A percentile compares a stretch with the other conserved stretches of the same genome.
Evolutionary conservation across 2,797 vertebrate species (phyloP).

Genomic region (Hydrophis major): DNA sequence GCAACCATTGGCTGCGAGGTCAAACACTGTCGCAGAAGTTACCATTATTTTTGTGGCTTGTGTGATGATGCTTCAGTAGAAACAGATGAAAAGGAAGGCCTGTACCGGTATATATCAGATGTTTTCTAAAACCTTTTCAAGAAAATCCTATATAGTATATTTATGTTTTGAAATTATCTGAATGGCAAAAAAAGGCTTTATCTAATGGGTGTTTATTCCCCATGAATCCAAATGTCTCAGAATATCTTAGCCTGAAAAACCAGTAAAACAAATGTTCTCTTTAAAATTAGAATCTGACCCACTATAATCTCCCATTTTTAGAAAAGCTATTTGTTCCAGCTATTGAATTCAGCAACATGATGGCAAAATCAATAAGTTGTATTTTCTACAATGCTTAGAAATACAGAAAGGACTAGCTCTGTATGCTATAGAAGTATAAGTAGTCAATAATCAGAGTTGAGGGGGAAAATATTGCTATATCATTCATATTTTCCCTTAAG

Average conservation of each 20-base stretch:
- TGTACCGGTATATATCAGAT: conserved; percentile 63
- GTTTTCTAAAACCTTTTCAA: neutral
- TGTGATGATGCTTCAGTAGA: conserved; percentile 53
- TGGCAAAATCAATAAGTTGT: neutral
- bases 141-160: neutral
- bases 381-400: neutral
- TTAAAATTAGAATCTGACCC: no score
- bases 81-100: conserved; percentile 46
- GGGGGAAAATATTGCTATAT: neutral
- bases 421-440: neutral
- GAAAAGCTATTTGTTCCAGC: neutral
- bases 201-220: neutral
- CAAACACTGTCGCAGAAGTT: conserved; percentile 57
- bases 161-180: neutral
- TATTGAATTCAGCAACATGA: neutral
- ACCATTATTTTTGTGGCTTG: conserved; percentile 72
- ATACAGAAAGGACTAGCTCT: neutral
- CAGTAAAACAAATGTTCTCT: neutral
- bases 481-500: neutral
- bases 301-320: neutral
- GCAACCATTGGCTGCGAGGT: conserved; percentile 73
- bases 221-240: neutral
- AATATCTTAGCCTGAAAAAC: neutral
- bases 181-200: neutral
- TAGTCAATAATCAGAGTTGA: neutral